phyloP scores from a whole-genome alignment of 2,888 invertebrate species.

The Hirtodrosophila confusa region DNA sequence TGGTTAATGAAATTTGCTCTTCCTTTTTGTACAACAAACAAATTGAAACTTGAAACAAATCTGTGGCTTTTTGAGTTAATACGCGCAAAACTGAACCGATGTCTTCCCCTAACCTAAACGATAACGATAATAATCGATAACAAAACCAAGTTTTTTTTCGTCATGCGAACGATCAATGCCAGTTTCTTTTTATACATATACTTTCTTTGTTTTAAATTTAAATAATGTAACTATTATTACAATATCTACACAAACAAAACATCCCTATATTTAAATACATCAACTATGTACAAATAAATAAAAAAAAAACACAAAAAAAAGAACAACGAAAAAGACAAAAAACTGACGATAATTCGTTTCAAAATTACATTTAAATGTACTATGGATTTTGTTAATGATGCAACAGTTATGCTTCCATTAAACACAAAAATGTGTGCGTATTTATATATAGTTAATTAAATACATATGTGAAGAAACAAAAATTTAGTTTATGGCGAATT shows the following conservation, averaged over 20 bases:
- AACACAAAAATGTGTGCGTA: slow-evolving; percentile 62
- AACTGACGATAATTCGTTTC: slow-evolving; percentile 9
- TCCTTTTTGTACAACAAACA: slow-evolving; percentile 58
- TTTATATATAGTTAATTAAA: slow-evolving; percentile 68
- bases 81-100: slow-evolving; percentile 26
- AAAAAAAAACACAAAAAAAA: slow-evolving; percentile 18
- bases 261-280: slow-evolving; percentile 25
- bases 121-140: slow-evolving; percentile 20
- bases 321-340: slow-evolving; percentile 23
- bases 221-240: slow-evolving; percentile 25
- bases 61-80: slow-evolving; percentile 24
- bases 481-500: slow-evolving; percentile 67
- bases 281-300: slow-evolving; percentile 43
- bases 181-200: slow-evolving; percentile 21
- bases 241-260: slow-evolving; percentile 18
- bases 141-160: slow-evolving; percentile 26
- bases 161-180: slow-evolving; percentile 35
- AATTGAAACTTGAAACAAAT: slow-evolving; percentile 20
- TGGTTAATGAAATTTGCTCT: slow-evolving; percentile 50
- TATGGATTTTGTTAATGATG: slow-evolving; percentile 48
- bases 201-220: slow-evolving; percentile 43
- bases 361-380: slow-evolving; percentile 36
- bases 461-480: slow-evolving; percentile 46
- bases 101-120: slow-evolving; percentile 45
- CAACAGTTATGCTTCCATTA: slow-evolving; percentile 68